These are phyloP conservation scores for Percopsis transmontana DNA, from an alignment of 2,113 vertebrate genomes.

Conservation along the genomic window DNA sequence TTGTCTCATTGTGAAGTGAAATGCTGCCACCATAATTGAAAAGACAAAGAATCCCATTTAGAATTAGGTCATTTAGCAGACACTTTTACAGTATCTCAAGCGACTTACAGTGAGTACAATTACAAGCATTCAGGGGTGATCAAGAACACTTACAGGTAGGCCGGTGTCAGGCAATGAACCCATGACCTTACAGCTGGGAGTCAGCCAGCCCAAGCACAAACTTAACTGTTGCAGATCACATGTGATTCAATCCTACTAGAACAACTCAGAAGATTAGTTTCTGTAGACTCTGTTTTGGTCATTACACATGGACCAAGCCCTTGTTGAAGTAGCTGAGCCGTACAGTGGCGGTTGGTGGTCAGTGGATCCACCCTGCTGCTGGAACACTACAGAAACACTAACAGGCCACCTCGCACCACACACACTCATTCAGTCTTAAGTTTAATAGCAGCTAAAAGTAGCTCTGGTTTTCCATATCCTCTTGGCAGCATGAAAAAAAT, in stretches of 20 bases:
- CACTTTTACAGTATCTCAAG: no score
- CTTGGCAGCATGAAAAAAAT: constrained; percentile 50
- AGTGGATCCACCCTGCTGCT: constrained; percentile 60
- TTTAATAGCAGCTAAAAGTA: constrained; percentile 52
- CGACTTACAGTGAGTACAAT: no score
- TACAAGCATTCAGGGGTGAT: no score
- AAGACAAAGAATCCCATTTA: no score
- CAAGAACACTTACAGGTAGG: no score
- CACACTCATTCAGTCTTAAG: constrained; percentile 28
- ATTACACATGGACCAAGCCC: constrained; percentile 30
- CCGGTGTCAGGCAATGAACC: no score
- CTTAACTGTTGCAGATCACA: no score
- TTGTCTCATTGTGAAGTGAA: constrained; percentile 18
- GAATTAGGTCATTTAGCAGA: no score
- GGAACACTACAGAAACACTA: constrained; percentile 28
- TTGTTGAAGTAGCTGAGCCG: constrained; percentile 20
- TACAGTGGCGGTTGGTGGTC: constrained; percentile 62
- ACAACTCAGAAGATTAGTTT: constrained; percentile 29
- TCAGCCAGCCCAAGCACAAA: no score
- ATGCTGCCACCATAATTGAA: constrained; percentile 30
- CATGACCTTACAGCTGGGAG: no score
- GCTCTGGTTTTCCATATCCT: constrained; percentile 56
- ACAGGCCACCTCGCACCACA: constrained; percentile 56
- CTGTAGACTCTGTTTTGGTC: constrained; percentile 52
- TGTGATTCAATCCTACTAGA: no score